Evolutionary conservation across 2,797 vertebrate species (phyloP).

Genomic region (Arrhamphus sclerolepis): DNA sequence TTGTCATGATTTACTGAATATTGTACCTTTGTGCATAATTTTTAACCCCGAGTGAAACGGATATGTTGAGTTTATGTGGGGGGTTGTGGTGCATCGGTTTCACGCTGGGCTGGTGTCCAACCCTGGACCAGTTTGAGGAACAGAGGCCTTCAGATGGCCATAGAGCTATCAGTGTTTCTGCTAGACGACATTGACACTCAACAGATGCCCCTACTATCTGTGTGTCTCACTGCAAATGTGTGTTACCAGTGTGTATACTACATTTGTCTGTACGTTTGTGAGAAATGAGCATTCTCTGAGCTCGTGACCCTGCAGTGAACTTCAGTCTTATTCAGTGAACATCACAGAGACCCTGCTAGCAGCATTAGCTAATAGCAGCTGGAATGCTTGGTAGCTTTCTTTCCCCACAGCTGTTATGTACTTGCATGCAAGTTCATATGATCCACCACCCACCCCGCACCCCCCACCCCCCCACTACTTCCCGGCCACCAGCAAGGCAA

Average conservation of each 20-base stretch:
- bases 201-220: slow-evolving; percentile 37
- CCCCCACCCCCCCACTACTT: background rate
- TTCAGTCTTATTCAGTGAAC: slow-evolving; percentile 44
- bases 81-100: too few relatives aligned
- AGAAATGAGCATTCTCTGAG: slow-evolving; percentile 30
- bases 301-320: slow-evolving; percentile 58
- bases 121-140: background rate
- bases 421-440: slow-evolving; percentile 14
- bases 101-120: too few relatives aligned
- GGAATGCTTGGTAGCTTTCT: slow-evolving; percentile 36
- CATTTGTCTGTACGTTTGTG: background rate
- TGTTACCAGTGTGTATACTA: slow-evolving; percentile 21
- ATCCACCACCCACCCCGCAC: too few relatives aligned
- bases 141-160: slow-evolving; percentile 8
- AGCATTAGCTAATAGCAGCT: slow-evolving; percentile 64
- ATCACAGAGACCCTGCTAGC: slow-evolving; percentile 34
- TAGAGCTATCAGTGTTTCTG: slow-evolving; percentile 37
- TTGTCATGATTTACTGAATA: too few relatives aligned
- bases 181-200: slow-evolving; percentile 29
- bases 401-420: slow-evolving; percentile 27
- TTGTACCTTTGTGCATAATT: too few relatives aligned
- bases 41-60: too few relatives aligned
- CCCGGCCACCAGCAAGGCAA: slow-evolving; percentile 32
- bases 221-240: slow-evolving; percentile 7
- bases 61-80: too few relatives aligned